A percentile compares a stretch with the other conserved stretches of the same genome.
Conservation (phyloP, 1,140 invertebrate genomes). For the Brachionus calyciflorus region DNA sequence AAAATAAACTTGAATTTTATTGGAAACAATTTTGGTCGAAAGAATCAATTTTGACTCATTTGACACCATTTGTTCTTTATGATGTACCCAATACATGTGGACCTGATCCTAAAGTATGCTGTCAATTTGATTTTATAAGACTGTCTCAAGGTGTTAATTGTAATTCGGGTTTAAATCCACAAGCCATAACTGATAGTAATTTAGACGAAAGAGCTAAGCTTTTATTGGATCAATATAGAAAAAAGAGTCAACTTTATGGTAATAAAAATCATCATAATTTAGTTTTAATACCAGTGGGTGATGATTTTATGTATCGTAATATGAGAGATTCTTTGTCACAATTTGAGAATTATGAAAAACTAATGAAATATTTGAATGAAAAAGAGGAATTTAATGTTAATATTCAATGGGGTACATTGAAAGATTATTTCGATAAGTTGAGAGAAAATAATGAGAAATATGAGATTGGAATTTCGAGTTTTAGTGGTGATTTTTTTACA, state of each 20-base stretch:
- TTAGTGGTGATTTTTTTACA: conserved; percentile 95
- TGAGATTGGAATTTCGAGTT: conserved; percentile 68
- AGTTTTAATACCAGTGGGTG: conserved; percentile 83
- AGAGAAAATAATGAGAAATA: conserved; percentile 63
- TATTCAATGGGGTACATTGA: conserved; percentile 83
- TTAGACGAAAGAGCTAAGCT: conserved; percentile 74
- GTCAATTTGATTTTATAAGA: conserved; percentile 95
- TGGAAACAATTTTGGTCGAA: conserved; percentile 75
- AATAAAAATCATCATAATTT: conserved; percentile 65
- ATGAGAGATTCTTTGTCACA: conserved; percentile 90
- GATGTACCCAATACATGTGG: conserved; percentile 97
- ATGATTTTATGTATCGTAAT: conserved; percentile 91
- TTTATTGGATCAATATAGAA: conserved; percentile 89
- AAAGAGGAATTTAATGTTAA: conserved; percentile 71
- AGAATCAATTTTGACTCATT: conserved; percentile 72
- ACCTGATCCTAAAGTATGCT: conserved; percentile 91
- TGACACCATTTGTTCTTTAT: conserved; percentile 99
- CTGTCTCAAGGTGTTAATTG: conserved; percentile 73
- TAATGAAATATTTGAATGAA: conserved; percentile 89
- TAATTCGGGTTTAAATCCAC: conserved; percentile 79
- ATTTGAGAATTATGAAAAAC: conserved; percentile 82
- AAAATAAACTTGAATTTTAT: conserved; percentile 81
- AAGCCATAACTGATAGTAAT: conserved; percentile 76
- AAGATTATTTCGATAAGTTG: conserved; percentile 85
- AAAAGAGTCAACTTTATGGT: conserved; percentile 86